Conservation (phyloP, 2,888 invertebrate genomes). For the Tetheella fluctuosa region DNA sequence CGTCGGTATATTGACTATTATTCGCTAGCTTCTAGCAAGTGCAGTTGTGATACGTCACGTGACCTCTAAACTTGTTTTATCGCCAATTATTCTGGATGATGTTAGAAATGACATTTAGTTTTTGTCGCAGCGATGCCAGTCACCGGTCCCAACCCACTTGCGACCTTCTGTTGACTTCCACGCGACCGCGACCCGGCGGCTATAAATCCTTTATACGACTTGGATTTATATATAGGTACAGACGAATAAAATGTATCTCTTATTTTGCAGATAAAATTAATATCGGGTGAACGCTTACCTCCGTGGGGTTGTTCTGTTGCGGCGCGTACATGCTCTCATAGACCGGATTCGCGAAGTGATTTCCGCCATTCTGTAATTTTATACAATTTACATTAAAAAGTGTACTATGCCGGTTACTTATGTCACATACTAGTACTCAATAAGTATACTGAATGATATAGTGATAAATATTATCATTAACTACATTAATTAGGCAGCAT, state of each 20-base stretch:
- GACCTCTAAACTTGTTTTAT: neutral
- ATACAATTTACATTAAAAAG: too few relatives aligned
- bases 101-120: slow-evolving; percentile 1
- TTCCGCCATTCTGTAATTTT: slow-evolving; percentile 78
- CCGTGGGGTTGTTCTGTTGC: slow-evolving; percentile 51
- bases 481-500: too few relatives aligned
- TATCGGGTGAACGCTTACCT: slow-evolving; percentile 55
- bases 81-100: neutral
- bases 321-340: slow-evolving; percentile 91
- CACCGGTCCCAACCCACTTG: slow-evolving; percentile 23
- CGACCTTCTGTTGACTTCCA: slow-evolving; percentile 46
- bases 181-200: neutral
- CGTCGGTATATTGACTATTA: neutral
- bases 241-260: too few relatives aligned
- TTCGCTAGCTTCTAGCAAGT: too few relatives aligned
- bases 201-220: neutral
- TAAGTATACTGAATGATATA: too few relatives aligned
- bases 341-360: slow-evolving; percentile 93
- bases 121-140: neutral
- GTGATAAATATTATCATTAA: too few relatives aligned
- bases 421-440: too few relatives aligned
- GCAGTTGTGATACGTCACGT: neutral
- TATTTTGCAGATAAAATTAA: too few relatives aligned
- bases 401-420: too few relatives aligned
- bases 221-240: too few relatives aligned